Evolutionary conservation across 2,797 vertebrate genomes (phyloP).

Genomic region (Carduelis carduelis): DNA sequence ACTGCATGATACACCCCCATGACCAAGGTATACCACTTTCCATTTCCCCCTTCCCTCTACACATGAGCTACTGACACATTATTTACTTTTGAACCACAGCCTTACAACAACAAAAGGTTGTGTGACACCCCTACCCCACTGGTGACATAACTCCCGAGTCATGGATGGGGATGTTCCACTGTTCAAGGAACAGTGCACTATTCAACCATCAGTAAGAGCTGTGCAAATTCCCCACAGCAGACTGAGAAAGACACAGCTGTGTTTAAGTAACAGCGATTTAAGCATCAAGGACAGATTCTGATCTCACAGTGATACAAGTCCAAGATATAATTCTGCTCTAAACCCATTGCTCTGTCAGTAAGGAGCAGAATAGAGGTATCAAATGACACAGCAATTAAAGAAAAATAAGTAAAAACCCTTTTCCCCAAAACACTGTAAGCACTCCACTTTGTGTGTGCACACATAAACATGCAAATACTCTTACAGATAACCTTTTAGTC

Average conservation of each 20-base stretch:
- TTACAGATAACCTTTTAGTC: background rate
- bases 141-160: background rate
- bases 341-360: background rate
- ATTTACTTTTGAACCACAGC: background rate
- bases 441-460: background rate
- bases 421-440: background rate
- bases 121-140: background rate
- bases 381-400: background rate
- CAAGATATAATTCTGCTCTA: background rate
- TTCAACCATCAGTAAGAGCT: background rate
- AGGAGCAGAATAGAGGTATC: background rate
- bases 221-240: background rate
- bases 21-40: background rate
- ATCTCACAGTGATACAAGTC: background rate
- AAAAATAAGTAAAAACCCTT: background rate
- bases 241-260: background rate
- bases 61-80: background rate
- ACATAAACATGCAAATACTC: background rate
- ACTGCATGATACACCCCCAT: background rate
- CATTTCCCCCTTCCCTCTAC: background rate
- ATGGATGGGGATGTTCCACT: rapidly evolving
- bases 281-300: background rate
- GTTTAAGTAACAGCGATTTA: background rate
- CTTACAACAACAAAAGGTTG: background rate
- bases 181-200: background rate